phyloP scores from a whole-genome alignment of 2,113 vertebrate genomes.

The Variabilichromis moorii region DNA sequence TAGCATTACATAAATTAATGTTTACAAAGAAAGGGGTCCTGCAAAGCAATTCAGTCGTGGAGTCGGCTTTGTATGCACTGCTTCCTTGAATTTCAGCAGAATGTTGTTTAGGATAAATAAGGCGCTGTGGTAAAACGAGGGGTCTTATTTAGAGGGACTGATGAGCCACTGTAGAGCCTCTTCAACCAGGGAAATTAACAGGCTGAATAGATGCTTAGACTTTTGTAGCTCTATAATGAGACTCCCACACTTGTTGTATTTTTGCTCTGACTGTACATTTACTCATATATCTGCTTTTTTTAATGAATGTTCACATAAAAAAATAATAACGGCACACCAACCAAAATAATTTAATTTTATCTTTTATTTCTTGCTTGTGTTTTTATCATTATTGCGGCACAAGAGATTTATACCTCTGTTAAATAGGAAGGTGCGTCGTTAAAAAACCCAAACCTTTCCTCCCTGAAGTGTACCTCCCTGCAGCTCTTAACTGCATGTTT shows the following conservation, averaged over 20 bases:
- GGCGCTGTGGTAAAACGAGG: slow-evolving; percentile 33
- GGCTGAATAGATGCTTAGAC: slow-evolving; percentile 46
- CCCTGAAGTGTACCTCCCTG: background rate
- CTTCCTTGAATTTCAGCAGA: slow-evolving; percentile 38
- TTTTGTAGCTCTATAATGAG: slow-evolving; percentile 45
- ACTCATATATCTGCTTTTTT: slow-evolving; percentile 3
- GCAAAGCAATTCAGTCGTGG: slow-evolving; percentile 13
- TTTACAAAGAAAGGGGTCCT: slow-evolving; percentile 10
- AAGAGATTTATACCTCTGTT: background rate
- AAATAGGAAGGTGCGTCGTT: background rate
- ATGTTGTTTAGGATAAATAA: slow-evolving; percentile 55
- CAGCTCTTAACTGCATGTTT: background rate
- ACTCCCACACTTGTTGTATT: background rate
- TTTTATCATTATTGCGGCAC: background rate
- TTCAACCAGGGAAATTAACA: slow-evolving; percentile 53
- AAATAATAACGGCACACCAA: background rate
- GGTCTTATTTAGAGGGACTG: slow-evolving; percentile 47
- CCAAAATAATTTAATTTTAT: background rate
- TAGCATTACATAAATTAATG: slow-evolving; percentile 40
- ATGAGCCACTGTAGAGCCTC: slow-evolving; percentile 40
- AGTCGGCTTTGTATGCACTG: slow-evolving; percentile 11
- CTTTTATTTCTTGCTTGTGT: background rate
- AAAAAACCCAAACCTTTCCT: background rate
- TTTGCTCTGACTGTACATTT: background rate
- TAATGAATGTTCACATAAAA: background rate